Conservation (phyloP, 2,797 vertebrate genomes). For the Hapalemur alaotrensis region DNA sequence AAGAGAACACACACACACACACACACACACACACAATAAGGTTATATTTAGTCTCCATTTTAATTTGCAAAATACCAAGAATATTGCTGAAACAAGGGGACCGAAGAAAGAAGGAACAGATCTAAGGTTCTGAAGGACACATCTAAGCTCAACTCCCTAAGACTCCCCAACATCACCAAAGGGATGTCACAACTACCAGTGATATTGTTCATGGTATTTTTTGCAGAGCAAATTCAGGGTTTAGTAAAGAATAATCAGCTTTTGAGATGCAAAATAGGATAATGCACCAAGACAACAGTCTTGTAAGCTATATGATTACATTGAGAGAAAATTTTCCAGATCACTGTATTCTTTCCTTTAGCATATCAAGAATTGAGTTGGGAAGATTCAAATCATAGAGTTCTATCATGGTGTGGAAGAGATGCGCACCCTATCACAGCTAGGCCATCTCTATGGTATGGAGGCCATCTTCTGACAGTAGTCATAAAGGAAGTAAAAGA, state of each 20-base stretch:
- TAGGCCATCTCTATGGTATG: neutral
- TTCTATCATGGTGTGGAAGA: neutral
- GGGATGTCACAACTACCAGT: neutral
- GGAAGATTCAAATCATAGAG: neutral
- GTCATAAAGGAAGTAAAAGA: neutral
- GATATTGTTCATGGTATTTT: neutral
- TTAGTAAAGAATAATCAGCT: neutral
- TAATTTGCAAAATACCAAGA: slow-evolving; percentile 35
- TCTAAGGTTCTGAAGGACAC: neutral
- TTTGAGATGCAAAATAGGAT: neutral
- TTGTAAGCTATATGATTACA: neutral
- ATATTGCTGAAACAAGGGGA: neutral
- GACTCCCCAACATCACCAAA: neutral
- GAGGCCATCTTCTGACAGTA: neutral
- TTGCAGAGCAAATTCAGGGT: slow-evolving; percentile 12
- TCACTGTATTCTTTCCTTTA: neutral
- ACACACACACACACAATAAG: neutral
- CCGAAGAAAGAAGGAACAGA: neutral
- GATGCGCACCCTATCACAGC: neutral
- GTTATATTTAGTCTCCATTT: slow-evolving; percentile 17
- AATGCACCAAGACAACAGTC: neutral
- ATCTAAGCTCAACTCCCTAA: neutral
- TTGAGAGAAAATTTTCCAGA: neutral
- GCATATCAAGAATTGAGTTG: neutral
- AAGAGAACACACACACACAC: neutral